Evolutionary conservation across 2,888 invertebrate species (phyloP), one percentile per base, ranked within the genome.

Genomic region (Tillus elongatus): DNA sequence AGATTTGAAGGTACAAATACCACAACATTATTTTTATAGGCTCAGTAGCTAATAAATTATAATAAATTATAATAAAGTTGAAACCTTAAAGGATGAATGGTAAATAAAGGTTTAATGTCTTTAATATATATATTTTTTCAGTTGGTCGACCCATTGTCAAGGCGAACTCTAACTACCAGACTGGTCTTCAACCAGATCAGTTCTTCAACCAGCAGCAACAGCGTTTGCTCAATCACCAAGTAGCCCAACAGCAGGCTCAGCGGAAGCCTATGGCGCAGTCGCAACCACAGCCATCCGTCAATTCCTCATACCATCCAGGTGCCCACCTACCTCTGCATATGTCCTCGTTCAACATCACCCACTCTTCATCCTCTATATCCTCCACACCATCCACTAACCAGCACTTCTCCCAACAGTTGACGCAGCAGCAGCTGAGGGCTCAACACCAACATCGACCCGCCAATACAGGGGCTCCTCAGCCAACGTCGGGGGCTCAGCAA

Each of bases 61-160:
- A n/a, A n/a, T n/a, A n/a, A n/a, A n/a, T n/a, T n/a, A n/a, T n/a
- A n/a, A n/a, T n/a, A n/a, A n/a, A n/a, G n/a, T n/a, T n/a, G n/a
- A n/a, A n/a, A n/a, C n/a, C n/a, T n/a, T n/a, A n/a, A n/a, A n/a
- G n/a, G n/a, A n/a, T n/a, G n/a, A n/a, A n/a, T n/a, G n/a, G n/a
- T n/a, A n/a, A n/a, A n/a, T n/a, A 2, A 16, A 6, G 9, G 13
- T 35, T 38, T 15, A 30, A 26, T 36, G 13, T 28, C 14, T n/a
- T 26, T 26, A 12, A 31, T 31, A 10, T n/a, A n/a, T n/a, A n/a
- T n/a, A n/a, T 24, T 16, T 31, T 53, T 50, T 13, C 34, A 44
- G 41, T 49, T 61, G 75, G 74, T 46, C 71, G 75, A 47, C 71
- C 74, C 28, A 75, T 75, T 43, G 73, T 75, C 19, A 75, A 75